These are phyloP conservation scores for Cyphomyrmex costatus DNA, from an alignment of 1,140 invertebrate genomes.

Conservation along the genomic window DNA sequence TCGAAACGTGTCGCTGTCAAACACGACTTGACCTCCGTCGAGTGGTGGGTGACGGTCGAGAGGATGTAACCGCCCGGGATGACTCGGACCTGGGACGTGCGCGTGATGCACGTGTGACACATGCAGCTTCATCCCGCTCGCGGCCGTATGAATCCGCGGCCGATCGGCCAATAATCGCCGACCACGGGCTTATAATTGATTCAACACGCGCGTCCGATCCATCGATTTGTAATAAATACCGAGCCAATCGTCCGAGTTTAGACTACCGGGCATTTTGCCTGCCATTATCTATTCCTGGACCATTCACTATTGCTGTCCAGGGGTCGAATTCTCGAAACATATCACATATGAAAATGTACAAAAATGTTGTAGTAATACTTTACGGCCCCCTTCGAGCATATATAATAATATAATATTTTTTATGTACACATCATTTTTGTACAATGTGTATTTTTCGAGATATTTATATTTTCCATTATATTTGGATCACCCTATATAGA, in stretches of 20 bases:
- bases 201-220: conserved; percentile 47
- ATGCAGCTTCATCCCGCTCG: conserved; percentile 35
- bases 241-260: conserved; percentile 43
- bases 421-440: too few relatives aligned
- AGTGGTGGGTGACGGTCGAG: conserved; percentile 60
- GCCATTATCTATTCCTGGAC: background rate
- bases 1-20: conserved; percentile 72
- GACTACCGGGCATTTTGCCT: conserved; percentile 1
- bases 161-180: conserved; percentile 39
- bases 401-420: too few relatives aligned
- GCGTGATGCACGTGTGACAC: conserved; percentile 60
- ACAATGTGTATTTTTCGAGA: too few relatives aligned
- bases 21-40: conserved; percentile 68
- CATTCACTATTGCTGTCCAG: conserved; percentile 31
- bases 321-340: too few relatives aligned
- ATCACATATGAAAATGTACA: too few relatives aligned
- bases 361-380: too few relatives aligned
- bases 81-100: conserved; percentile 7
- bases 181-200: conserved; percentile 68
- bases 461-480: too few relatives aligned
- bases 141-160: conserved; percentile 24
- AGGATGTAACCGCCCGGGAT: conserved; percentile 52
- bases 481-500: too few relatives aligned
- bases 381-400: too few relatives aligned
- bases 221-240: conserved; percentile 67